phyloP scores from a whole-genome alignment of 2,797 vertebrate genomes.

The Phrynocephalus vlangalii region DNA sequence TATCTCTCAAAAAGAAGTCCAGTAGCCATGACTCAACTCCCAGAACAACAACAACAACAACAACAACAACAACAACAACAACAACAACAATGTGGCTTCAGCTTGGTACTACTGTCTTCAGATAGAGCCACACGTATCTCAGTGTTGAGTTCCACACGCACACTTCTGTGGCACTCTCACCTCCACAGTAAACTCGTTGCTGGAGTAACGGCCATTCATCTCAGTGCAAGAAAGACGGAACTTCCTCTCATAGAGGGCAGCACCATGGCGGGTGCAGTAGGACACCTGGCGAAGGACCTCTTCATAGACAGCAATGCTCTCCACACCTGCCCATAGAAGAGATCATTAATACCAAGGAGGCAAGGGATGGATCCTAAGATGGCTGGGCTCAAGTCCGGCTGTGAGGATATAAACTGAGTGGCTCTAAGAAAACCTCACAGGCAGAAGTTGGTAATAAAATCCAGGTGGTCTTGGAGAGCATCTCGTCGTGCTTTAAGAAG shows the following conservation, averaged over 20 bases:
- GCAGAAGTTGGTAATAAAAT: neutral
- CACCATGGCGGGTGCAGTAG: conserved; percentile 88
- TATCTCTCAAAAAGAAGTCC: too few species aligned
- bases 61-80: too few species aligned
- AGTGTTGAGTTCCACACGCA: neutral
- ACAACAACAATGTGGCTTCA: neutral
- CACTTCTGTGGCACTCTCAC: conserved; percentile 67
- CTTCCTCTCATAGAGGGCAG: conserved; percentile 92
- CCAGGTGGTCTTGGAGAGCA: neutral
- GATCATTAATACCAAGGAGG: neutral
- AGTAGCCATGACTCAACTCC: too few species aligned
- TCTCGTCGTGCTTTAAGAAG: neutral
- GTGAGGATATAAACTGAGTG: neutral
- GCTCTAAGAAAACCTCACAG: neutral
- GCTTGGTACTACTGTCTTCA: neutral
- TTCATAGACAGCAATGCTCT: conserved; percentile 96
- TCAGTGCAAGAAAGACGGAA: conserved; percentile 97
- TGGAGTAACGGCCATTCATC: conserved; percentile 98
- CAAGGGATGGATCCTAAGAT: neutral
- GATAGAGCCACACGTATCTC: accelerated
- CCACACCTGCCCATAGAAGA: conserved; percentile 83
- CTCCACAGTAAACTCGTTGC: conserved; percentile 96
- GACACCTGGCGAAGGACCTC: conserved; percentile 93
- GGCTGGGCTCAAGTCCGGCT: neutral
- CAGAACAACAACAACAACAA: too few species aligned